Base-by-base conservation (phyloP, 2,888 invertebrate genomes). In the Eilema caniola region DNA sequence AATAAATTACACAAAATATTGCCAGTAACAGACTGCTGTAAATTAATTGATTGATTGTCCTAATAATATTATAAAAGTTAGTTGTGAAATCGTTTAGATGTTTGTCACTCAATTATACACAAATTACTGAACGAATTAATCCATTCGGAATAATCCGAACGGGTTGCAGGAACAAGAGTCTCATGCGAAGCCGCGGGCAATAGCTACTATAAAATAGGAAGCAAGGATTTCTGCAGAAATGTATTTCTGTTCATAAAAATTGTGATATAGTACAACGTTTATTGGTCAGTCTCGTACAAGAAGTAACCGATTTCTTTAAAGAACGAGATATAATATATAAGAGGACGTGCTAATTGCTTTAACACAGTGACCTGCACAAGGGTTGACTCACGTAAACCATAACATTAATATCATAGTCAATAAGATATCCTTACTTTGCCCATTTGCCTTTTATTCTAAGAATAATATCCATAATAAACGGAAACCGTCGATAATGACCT, bases 331-430 rank as follows among this genome's bases (percentile, higher is more conserved):
- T 66, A 70, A 71, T 71, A 57, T 66, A 69, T 64, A 73, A 47
- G 41, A 62, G 33, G 59, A 67, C 73, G 78, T 75, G 78, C 67
- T 79, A 72, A 77, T 80, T 78, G 70, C 56, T 56, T 20, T 59
- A 66, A 72, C 65, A 64, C 70, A 71, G 63, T 80, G 68, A 70
- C 78, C 71, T 71, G 25, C 10, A 72, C 72, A 66, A 70, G 53
- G 70, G 57, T 59, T 59, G 37, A 24, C 11, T 68, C 57, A 71
- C 59, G 56, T 47, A 62, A 67, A 70, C 72, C 62, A 59, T 70
- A 73, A 70, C 70, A 70, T 67, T 63, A 63, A 63, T 63, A 67
- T 24, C 62, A 57, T 47, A 68, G 59, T 59, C 41, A 28, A 59
- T 69, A 63, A 63, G 57, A 57, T 64, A 69, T 59, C 59, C 10